A percentile compares a stretch with the other conserved stretches of the same genome.
These are phyloP conservation scores for Acrossocheilus fasciatus DNA, from an alignment of 2,797 vertebrate genomes.

Conservation along the genomic window DNA sequence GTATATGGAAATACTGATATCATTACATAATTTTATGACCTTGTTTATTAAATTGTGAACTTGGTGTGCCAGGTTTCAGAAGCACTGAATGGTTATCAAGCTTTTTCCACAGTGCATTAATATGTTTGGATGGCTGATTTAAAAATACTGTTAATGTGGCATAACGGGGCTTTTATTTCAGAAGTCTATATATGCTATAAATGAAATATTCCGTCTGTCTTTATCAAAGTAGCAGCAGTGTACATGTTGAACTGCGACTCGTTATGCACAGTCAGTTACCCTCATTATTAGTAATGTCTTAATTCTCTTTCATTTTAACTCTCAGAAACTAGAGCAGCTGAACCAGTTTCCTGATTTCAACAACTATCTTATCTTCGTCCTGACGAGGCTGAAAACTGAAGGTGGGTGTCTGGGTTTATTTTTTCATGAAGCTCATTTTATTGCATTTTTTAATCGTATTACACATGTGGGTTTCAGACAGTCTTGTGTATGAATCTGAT, in stretches of 20 bases:
- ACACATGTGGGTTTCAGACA: background rate
- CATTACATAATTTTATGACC: background rate
- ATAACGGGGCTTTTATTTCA: background rate
- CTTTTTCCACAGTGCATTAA: background rate
- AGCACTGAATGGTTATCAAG: background rate
- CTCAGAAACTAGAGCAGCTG: slow-evolving; percentile 93
- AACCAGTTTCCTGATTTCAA: slow-evolving; percentile 97
- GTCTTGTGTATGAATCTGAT: background rate
- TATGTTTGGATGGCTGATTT: background rate
- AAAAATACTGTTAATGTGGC: background rate
- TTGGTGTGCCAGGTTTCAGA: background rate
- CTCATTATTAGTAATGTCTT: background rate
- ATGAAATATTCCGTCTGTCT: background rate
- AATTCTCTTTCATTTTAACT: slow-evolving; percentile 76
- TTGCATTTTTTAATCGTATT: background rate
- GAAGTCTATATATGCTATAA: background rate
- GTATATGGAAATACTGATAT: background rate
- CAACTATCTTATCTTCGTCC: slow-evolving; percentile 96
- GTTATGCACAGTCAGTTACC: background rate
- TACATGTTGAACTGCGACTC: background rate
- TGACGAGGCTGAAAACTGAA: slow-evolving; percentile 93
- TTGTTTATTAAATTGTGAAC: background rate
- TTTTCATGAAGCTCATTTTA: background rate
- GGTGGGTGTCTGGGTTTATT: slow-evolving; percentile 70
- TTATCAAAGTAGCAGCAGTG: background rate